Evolutionary conservation across 2,888 invertebrate species (phyloP), one percentile per base, ranked within the genome.

Genomic region (Zele albiditarsus): DNA sequence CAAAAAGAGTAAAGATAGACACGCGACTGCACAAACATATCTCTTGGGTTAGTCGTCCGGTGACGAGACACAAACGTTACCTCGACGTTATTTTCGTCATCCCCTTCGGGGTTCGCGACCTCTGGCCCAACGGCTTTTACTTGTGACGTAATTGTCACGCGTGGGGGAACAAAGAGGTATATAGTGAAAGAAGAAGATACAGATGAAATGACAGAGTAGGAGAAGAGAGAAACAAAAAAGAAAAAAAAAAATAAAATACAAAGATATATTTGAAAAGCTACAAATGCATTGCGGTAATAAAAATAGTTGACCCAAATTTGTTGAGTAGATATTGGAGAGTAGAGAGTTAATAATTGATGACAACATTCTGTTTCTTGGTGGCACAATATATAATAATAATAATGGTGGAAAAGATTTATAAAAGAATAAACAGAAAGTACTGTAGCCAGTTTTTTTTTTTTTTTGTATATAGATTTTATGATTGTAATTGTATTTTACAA

Each of bases 41-140:
- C 38, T 65, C 23, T 65, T 20, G 38, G 33, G 38, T 65, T 65
- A 23, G 65, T 65, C 38, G 42, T 38, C 25, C 65, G 65, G 65
- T 65, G 33, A 65, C 20, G 38, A 65, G 73, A 53, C 23, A 53
- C 53, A 46, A n/a, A 53, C 53, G 25, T 67, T 72, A 72, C 74
- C 65, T 68, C 62, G 68, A 68, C 49, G 74, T 82, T 85, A 85
- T 85, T 85, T 85, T 82, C 81, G 84, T 85, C 84, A 81, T 83
- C 78, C 74, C 71, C 78, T 77, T 80, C 80, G 84, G 80, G 82
- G 84, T 85, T 85, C 83, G 83, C 82, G 82, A 85, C 82, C 84
- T 80, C 82, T 79, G 78, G 78, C 79, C 78, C 20, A 53, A 53
- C 20, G 23, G 8, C 1, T 20, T 78, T 66, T 66, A 5, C 23